A percentile compares a stretch with the other conserved stretches of the same genome.
Conservation (phyloP, 1,140 invertebrate genomes). For the Aphelenchoides besseyi region DNA sequence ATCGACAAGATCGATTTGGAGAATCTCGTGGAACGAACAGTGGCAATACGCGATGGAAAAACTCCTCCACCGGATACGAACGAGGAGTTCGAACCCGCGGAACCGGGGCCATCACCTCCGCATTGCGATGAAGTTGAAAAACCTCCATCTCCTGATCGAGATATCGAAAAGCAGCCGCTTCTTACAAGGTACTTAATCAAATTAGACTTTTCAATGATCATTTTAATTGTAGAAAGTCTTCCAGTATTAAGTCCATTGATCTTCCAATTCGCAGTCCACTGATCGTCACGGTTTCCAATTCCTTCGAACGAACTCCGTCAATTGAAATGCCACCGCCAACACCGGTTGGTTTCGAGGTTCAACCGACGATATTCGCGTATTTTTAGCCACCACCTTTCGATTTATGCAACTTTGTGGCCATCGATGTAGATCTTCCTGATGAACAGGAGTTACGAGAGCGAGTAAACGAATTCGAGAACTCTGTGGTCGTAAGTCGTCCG, state of each 20-base stretch:
- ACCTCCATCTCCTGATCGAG: background rate
- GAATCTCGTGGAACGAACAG: conserved; percentile 59
- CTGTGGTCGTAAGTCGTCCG: conserved; percentile 21
- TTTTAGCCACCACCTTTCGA: conserved; percentile 37
- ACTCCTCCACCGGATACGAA: conserved; percentile 58
- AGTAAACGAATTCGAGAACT: conserved; percentile 35
- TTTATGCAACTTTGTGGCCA: conserved; percentile 46
- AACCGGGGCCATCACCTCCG: conserved; percentile 37
- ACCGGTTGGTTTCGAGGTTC: background rate
- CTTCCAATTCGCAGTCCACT: conserved; percentile 13
- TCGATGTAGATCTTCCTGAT: conserved; percentile 45
- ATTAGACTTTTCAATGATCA: background rate
- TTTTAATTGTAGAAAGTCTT: background rate
- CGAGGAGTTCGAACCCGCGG: conserved; percentile 40
- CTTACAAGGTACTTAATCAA: background rate
- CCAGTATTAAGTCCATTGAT: conserved; percentile 3
- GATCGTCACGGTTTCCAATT: conserved; percentile 21
- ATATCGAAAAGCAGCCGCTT: conserved; percentile 17
- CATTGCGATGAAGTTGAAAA: conserved; percentile 16
- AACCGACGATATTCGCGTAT: background rate
- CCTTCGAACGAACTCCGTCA: conserved; percentile 13
- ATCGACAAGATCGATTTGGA: conserved; percentile 61
- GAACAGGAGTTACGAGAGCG: conserved; percentile 32
- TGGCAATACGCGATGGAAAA: conserved; percentile 58
- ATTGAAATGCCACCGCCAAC: conserved; percentile 11